A percentile compares a stretch with the other conserved stretches of the same genome.
These are phyloP conservation scores for Stichodactyla helianthus DNA, from an alignment of 64 coral and sea anemone species.

Conservation along the genomic window DNA sequence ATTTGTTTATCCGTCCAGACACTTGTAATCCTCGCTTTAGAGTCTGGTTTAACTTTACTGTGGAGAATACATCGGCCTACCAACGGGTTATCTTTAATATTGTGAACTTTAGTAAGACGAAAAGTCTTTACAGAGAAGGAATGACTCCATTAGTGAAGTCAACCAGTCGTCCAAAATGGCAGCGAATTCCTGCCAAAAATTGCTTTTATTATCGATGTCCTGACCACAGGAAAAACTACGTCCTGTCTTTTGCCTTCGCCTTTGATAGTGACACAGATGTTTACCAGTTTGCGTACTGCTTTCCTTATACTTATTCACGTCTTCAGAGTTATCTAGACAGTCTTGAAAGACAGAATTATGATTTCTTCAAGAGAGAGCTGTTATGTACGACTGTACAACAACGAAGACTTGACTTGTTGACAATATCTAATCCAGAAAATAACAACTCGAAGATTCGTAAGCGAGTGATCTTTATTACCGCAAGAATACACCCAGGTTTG, in stretches of 20 bases:
- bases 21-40: constrained; percentile 88
- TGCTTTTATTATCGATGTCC: constrained; percentile 98
- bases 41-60: constrained; percentile 99
- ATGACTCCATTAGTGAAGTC: constrained; percentile 99
- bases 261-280: constrained; percentile 96
- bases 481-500: constrained; percentile 97
- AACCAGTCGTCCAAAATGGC: constrained; percentile 90
- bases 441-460: constrained; percentile 49
- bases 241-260: constrained; percentile 93
- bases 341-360: constrained; percentile 52
- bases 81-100: constrained; percentile 97
- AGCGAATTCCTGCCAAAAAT: constrained; percentile 93
- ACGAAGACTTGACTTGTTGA: constrained; percentile 75
- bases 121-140: constrained; percentile 95
- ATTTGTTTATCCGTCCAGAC: constrained; percentile 97
- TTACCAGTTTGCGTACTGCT: constrained; percentile 98
- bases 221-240: constrained; percentile 98
- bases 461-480: constrained; percentile 89
- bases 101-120: constrained; percentile 98
- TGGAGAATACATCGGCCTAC: constrained; percentile 86
- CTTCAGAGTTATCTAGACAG: constrained; percentile 78
- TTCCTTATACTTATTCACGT: constrained; percentile 90
- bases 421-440: constrained; percentile 82
- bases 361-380: constrained; percentile 74
- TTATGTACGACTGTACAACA: constrained; percentile 89